Percentiles rank a stretch among this genome's conserved stretches.
phyloP scores from a whole-genome alignment of 2,888 invertebrate species.

The Euproctis similis region DNA sequence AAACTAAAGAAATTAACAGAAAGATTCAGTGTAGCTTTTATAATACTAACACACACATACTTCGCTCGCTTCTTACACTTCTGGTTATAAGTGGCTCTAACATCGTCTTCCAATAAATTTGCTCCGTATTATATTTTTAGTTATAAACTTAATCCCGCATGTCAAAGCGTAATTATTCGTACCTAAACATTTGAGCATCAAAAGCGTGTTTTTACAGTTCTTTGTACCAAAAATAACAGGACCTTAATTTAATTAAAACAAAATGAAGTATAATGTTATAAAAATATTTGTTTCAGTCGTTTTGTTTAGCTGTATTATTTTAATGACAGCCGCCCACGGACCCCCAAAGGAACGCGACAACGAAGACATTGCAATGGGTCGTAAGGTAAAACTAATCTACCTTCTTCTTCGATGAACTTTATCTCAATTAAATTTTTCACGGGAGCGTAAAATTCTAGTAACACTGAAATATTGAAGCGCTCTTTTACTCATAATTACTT shows the following conservation, averaged over 20 bases:
- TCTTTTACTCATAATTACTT: not conserved
- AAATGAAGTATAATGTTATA: not conserved
- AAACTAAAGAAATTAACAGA: too few relatives aligned
- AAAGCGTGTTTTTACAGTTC: too few relatives aligned
- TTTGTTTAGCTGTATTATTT: conserved; percentile 23
- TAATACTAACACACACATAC: too few relatives aligned
- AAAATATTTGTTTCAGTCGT: conserved; percentile 27
- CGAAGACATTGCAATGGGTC: conserved; percentile 62
- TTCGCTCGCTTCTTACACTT: too few relatives aligned
- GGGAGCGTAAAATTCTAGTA: conserved; percentile 1
- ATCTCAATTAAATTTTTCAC: conserved; percentile 1
- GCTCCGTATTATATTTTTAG: too few relatives aligned
- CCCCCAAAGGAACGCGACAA: conserved; percentile 59
- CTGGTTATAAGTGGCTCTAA: too few relatives aligned
- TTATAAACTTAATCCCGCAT: too few relatives aligned
- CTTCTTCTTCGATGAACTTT: conserved; percentile 2
- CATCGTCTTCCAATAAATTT: too few relatives aligned
- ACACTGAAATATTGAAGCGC: not conserved
- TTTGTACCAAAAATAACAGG: not conserved
- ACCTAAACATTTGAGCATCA: too few relatives aligned
- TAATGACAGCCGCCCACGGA: conserved; percentile 40
- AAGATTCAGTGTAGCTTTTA: too few relatives aligned
- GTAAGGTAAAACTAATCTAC: conserved; percentile 49
- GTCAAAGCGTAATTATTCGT: too few relatives aligned
- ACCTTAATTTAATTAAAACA: not conserved